Percentiles rank a stretch among this genome's conserved stretches.
These are phyloP conservation scores for Brachyrhaphis roseni DNA, from an alignment of 2,797 vertebrate genomes.

Conservation along the genomic window DNA sequence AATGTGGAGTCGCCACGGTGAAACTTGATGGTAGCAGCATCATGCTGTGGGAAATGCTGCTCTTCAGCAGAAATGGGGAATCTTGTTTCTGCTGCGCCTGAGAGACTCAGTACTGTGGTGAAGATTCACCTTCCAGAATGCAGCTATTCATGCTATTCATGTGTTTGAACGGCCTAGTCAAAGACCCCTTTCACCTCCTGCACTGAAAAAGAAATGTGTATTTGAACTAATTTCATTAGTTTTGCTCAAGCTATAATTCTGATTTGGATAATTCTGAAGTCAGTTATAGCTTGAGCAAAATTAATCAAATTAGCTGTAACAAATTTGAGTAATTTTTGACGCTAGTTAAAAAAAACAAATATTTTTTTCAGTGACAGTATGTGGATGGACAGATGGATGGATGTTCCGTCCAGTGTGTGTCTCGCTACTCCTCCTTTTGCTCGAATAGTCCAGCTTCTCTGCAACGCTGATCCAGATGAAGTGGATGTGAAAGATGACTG, in stretches of 20 bases:
- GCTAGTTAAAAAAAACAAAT: no score
- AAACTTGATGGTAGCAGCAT: neutral
- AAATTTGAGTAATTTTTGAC: no score
- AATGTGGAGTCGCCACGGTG: neutral
- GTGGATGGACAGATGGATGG: neutral
- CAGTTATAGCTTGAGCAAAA: no score
- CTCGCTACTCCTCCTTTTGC: neutral
- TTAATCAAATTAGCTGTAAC: no score
- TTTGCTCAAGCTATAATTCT: no score
- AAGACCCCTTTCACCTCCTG: neutral
- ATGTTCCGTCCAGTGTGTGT: neutral
- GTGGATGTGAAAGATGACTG: constrained; percentile 1
- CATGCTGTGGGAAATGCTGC: neutral
- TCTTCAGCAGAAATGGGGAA: neutral
- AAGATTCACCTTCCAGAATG: neutral
- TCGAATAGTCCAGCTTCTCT: neutral
- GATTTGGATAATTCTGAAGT: no score
- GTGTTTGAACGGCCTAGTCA: neutral
- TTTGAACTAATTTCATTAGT: no score
- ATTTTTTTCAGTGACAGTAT: neutral
- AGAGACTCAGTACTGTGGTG: neutral
- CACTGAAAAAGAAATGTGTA: no score
- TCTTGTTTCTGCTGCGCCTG: neutral
- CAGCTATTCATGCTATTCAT: neutral
- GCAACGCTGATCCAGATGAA: neutral